Evolutionary conservation across 2,888 invertebrate species (phyloP), one percentile per base, ranked within the genome.

Genomic region (Meteorus colon): DNA sequence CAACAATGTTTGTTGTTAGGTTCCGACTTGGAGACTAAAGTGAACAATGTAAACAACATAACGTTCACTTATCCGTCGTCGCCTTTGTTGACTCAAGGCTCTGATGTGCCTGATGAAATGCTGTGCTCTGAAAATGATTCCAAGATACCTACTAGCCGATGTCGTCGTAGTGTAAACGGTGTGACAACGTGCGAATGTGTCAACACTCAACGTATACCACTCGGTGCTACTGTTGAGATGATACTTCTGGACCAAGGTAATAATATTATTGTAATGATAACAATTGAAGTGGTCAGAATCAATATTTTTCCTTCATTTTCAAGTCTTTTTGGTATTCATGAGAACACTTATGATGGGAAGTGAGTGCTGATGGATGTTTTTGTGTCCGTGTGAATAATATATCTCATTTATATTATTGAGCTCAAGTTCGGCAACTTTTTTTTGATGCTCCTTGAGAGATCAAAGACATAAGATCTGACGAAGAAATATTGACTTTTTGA

Each of bases 1-100:
- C 41, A 8, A 41, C 41, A 12, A 27, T 60, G 19, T 63, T 16
- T 55, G 16, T 55, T 37, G 85, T 12, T 89, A 92, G 92, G 91
- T 90, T 93, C 91, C 62, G 92, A 91, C 80, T 92, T 92, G 27
- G 86, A 83, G 65, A 84, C 81, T 71, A 84, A 82, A 78, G 78
- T 90, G 14, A 89, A 92, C n/a, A 91, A 91, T 80, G 87, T 92
- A 65, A 95, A 96, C 87, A 94, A 95, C 71, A 92, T 95, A 27
- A 94, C 95, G 10, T 94, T 96, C 87, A 92, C 92, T 45, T 94
- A 94, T 84, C 96, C 96, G 0, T 92, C 94, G 1, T 94, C 95
- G 0, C 96, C 96, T 0, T 90, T 96, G 59, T 90, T 96, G 77
- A 95, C 95, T 1, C 96, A 96, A 86, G 91, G 91, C 0, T 86